Conservation (phyloP, 2,113 vertebrate species). For the Erythrolamprus reginae region DNA sequence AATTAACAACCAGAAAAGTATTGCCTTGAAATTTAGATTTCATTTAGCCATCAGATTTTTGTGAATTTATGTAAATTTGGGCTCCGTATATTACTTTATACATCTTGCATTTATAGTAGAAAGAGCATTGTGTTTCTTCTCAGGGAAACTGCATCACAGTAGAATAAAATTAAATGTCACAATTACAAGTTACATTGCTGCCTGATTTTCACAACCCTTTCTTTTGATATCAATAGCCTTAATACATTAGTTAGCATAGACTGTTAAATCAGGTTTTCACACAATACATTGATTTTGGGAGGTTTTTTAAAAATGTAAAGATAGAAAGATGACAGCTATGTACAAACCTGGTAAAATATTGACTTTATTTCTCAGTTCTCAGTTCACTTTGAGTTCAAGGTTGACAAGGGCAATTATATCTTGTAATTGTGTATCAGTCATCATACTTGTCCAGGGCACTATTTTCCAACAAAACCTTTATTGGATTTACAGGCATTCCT, state of each 20-base stretch:
- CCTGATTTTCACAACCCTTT: constrained; percentile 33
- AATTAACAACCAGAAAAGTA: neutral
- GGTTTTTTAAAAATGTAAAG: constrained; percentile 30
- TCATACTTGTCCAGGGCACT: constrained; percentile 13
- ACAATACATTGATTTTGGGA: constrained; percentile 50
- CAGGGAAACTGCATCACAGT: constrained; percentile 2
- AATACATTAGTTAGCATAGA: constrained; percentile 53
- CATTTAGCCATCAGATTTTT: neutral
- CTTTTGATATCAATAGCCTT: constrained; percentile 53
- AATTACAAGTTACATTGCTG: constrained; percentile 31
- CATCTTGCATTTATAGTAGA: constrained; percentile 21
- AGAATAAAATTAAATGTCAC: constrained; percentile 33
- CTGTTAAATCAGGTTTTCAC: constrained; percentile 49
- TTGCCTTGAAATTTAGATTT: neutral
- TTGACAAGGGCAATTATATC: constrained; percentile 57
- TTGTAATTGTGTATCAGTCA: constrained; percentile 40
- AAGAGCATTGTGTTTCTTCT: neutral
- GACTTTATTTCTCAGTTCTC: constrained; percentile 62
- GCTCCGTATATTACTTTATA: neutral
- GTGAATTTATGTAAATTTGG: neutral
- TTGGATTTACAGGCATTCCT: constrained; percentile 5
- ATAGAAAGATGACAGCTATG: constrained; percentile 45
- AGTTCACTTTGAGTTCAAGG: constrained; percentile 54
- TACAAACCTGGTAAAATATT: constrained; percentile 51
- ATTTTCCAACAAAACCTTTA: constrained; percentile 20